Evolutionary conservation across 2,888 invertebrate species (phyloP).

Genomic region (Schizaphis graminum): DNA sequence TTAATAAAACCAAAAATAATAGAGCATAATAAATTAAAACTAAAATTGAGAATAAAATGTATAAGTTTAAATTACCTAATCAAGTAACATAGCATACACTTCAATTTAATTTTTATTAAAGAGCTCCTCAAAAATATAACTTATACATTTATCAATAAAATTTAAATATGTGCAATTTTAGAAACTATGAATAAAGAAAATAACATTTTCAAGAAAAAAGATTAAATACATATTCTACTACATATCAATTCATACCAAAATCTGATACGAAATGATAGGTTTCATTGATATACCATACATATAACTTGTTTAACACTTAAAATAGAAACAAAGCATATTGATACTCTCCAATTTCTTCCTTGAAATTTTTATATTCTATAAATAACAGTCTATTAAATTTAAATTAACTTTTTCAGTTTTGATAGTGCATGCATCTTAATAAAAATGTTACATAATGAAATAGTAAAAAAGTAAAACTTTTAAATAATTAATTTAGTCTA

Average conservation of each 20-base stretch:
- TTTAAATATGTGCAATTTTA: background rate
- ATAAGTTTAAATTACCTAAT: background rate
- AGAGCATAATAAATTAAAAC: background rate
- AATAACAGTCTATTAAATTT: background rate
- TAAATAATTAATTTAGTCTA: background rate
- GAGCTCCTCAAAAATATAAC: background rate
- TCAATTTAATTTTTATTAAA: background rate
- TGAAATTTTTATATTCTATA: background rate
- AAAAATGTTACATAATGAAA: background rate
- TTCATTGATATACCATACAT: too few species aligned
- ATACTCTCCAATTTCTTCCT: too few species aligned
- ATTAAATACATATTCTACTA: too few species aligned
- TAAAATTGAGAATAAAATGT: background rate
- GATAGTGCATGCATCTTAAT: background rate
- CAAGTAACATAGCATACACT: background rate
- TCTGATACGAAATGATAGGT: too few species aligned
- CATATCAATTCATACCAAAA: too few species aligned
- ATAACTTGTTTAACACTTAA: too few species aligned
- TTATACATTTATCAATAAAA: background rate
- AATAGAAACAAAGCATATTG: too few species aligned
- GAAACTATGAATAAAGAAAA: background rate
- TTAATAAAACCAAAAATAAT: background rate
- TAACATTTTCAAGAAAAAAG: too few species aligned
- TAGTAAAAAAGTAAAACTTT: background rate
- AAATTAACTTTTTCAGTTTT: background rate